These are phyloP conservation scores for Etheostoma cragini DNA, from an alignment of 2,113 vertebrate genomes.

Conservation along the genomic window DNA sequence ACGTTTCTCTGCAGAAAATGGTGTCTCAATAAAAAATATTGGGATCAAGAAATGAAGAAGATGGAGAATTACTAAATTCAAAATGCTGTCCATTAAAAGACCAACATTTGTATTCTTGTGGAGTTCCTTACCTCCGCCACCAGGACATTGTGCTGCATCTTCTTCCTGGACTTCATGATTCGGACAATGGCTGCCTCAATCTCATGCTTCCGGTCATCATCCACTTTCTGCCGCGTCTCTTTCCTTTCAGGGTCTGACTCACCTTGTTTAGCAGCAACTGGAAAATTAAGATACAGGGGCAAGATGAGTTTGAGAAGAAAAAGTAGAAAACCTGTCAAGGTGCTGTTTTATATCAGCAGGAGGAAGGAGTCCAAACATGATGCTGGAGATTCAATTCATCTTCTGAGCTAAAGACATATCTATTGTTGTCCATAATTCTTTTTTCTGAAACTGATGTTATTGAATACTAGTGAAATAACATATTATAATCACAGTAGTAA, in stretches of 20 bases:
- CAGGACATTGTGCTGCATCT: constrained; percentile 98
- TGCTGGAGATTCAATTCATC: neutral
- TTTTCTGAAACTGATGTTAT: neutral
- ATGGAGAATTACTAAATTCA: neutral
- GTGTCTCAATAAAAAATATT: neutral
- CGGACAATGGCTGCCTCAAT: constrained; percentile 98
- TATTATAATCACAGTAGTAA: neutral
- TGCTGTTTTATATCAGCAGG: neutral
- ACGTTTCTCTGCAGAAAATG: neutral
- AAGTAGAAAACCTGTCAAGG: neutral
- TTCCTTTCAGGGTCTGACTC: constrained; percentile 97
- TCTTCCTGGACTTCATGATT: constrained; percentile 99
- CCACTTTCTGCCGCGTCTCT: constrained; percentile 97
- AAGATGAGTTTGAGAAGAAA: neutral
- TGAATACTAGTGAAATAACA: neutral
- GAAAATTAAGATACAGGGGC: neutral
- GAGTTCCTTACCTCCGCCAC: constrained; percentile 91
- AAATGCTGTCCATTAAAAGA: neutral
- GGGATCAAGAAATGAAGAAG: neutral
- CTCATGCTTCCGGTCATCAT: constrained; percentile 98
- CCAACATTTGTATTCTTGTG: neutral
- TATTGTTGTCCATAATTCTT: neutral
- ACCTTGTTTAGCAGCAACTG: constrained; percentile 98
- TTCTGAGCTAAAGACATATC: neutral
- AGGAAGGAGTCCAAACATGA: neutral